These are phyloP conservation scores for Microdon myrmicae DNA, from an alignment of 2,888 invertebrate genomes.

Conservation along the genomic window DNA sequence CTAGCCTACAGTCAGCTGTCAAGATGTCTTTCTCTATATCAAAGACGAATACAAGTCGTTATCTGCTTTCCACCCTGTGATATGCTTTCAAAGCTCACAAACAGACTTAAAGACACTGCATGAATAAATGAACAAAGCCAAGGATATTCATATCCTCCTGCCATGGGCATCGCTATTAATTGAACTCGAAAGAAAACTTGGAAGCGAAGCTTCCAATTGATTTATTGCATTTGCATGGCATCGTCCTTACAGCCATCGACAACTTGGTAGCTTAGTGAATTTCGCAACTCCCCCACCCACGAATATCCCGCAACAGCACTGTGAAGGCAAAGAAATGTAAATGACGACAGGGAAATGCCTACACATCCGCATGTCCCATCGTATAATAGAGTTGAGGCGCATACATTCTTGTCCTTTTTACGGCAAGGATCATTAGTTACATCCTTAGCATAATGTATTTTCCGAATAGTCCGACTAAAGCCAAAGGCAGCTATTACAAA, in stretches of 20 bases:
- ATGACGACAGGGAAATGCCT: conserved; percentile 47
- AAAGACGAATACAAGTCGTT: too few species aligned
- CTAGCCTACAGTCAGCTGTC: too few species aligned
- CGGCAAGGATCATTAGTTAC: conserved; percentile 52
- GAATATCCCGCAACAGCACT: too few species aligned
- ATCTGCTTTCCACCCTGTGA: too few species aligned
- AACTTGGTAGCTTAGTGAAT: conserved; percentile 15
- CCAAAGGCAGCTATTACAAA: too few species aligned
- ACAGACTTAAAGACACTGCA: too few species aligned
- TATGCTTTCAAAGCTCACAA: too few species aligned
- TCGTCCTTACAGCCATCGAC: conserved; percentile 33
- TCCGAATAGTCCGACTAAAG: too few species aligned
- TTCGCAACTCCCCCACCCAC: conserved; percentile 9
- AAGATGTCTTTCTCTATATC: too few species aligned
- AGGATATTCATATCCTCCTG: conserved; percentile 29
- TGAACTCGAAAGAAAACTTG: conserved; percentile 42
- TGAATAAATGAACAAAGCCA: too few species aligned
- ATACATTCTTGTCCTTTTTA: conserved; percentile 36
- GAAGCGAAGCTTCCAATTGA: conserved; percentile 38
- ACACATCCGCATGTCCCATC: conserved; percentile 45
- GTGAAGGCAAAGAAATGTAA: conserved; percentile 36
- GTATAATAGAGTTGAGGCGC: conserved; percentile 22
- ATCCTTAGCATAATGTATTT: conserved; percentile 46
- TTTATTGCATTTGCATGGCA: conserved; percentile 48
- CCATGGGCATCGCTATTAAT: conserved; percentile 41